Percentiles rank a stretch among this genome's conserved stretches.
phyloP scores from a whole-genome alignment of 1,140 invertebrate genomes.

The Hyphantria cunea region DNA sequence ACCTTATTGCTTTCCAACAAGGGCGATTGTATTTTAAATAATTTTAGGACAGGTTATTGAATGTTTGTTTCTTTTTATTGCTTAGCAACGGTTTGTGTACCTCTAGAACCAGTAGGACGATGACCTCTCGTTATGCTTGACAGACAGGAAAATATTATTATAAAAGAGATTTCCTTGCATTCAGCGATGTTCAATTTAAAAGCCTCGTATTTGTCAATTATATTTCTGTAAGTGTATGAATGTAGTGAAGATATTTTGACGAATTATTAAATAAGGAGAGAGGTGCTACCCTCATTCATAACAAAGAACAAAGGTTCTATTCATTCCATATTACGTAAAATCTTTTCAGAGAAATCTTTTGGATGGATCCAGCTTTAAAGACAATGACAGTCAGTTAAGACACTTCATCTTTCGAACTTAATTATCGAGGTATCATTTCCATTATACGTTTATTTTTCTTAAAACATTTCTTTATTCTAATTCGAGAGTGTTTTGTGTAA shows the following conservation, averaged over 20 bases:
- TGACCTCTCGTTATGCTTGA: slow-evolving; percentile 22
- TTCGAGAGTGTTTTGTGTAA: no score
- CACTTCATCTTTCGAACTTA: no score
- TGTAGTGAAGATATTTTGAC: background rate
- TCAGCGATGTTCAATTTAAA: slow-evolving; percentile 1
- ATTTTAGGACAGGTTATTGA: background rate
- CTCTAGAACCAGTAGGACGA: slow-evolving; percentile 15
- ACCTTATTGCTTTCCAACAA: slow-evolving; percentile 14
- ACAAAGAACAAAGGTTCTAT: no score
- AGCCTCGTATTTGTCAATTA: slow-evolving; percentile 1
- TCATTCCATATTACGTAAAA: no score
- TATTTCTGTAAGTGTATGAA: background rate
- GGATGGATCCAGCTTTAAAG: no score
- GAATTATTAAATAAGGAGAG: no score
- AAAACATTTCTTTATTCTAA: no score
- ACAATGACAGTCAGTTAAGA: no score
- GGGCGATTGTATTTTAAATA: background rate
- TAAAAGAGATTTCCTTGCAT: slow-evolving; percentile 17
- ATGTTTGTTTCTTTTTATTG: slow-evolving; percentile 52
- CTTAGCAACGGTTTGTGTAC: slow-evolving; percentile 51
- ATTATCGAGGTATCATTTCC: no score
- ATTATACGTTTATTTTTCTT: no score
- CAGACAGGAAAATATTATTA: slow-evolving; percentile 26
- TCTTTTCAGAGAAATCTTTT: no score
- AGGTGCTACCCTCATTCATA: no score